These are phyloP conservation scores for Rhimphoctona megacephalus DNA, from an alignment of 2,888 invertebrate species.

Conservation along the genomic window DNA sequence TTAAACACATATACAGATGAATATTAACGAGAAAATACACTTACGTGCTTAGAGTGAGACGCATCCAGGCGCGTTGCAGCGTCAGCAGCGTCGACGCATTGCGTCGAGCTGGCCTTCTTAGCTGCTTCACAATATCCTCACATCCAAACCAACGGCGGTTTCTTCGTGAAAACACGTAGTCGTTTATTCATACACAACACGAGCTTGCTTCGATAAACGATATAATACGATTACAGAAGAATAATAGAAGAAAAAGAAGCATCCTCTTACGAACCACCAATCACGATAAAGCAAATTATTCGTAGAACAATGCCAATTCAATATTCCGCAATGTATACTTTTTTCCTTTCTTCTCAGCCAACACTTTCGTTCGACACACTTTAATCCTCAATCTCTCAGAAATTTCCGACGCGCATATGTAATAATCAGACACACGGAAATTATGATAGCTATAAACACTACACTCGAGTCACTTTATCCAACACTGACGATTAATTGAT, in stretches of 20 bases:
- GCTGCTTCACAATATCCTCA: slow-evolving; percentile 84
- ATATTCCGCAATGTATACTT: slow-evolving; percentile 19
- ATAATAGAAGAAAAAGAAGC: slow-evolving; percentile 6
- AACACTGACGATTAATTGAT: slow-evolving; percentile 38
- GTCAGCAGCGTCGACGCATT: slow-evolving; percentile 85
- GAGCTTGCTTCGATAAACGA: slow-evolving; percentile 52
- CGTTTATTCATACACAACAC: slow-evolving; percentile 66
- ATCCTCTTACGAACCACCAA: slow-evolving; percentile 17
- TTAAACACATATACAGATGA: background rate
- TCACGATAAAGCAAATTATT: slow-evolving; percentile 20
- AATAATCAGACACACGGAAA: slow-evolving; percentile 47
- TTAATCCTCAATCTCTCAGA: slow-evolving; percentile 44
- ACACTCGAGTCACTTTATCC: slow-evolving; percentile 67
- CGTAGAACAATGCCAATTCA: background rate
- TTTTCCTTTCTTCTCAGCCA: slow-evolving; percentile 3
- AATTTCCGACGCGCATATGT: slow-evolving; percentile 30
- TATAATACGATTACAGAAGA: background rate
- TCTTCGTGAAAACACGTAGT: slow-evolving; percentile 68
- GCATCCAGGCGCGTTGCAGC: slow-evolving; percentile 87
- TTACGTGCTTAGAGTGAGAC: slow-evolving; percentile 90
- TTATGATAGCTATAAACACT: slow-evolving; percentile 33
- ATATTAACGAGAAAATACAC: slow-evolving; percentile 78
- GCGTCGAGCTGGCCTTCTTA: slow-evolving; percentile 85
- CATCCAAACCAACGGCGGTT: slow-evolving; percentile 77
- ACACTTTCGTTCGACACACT: slow-evolving; percentile 41